Percentiles rank a stretch among this genome's conserved stretches.
Conservation (phyloP, 2,888 invertebrate species). For the Chydorus sphaericus region DNA sequence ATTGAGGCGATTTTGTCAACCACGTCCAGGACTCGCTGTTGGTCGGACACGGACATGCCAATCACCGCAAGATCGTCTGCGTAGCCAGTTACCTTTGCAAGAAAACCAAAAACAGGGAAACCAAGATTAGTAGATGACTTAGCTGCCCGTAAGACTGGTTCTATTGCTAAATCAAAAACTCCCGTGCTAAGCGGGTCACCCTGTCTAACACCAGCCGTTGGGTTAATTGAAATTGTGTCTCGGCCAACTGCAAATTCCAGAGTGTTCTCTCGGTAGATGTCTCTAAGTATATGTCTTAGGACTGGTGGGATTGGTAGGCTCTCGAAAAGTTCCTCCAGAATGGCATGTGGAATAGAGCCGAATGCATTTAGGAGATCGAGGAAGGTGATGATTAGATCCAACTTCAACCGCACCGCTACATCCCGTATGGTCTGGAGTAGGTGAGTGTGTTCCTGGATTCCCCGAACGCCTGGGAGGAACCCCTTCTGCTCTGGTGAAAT, state of each 20-base stretch:
- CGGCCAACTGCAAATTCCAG: background rate
- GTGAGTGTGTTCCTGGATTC: background rate
- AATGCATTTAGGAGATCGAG: slow-evolving; percentile 29
- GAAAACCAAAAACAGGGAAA: background rate
- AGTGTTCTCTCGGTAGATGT: background rate
- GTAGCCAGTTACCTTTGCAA: background rate
- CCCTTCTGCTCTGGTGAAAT: background rate
- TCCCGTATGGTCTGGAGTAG: slow-evolving; percentile 16
- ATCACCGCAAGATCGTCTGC: background rate
- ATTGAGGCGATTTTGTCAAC: background rate
- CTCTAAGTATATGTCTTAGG: background rate
- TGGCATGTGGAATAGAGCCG: slow-evolving; percentile 25
- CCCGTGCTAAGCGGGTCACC: slow-evolving; percentile 26
- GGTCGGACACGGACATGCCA: background rate
- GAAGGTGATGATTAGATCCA: slow-evolving; percentile 24
- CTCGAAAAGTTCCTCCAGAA: background rate
- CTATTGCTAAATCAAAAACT: slow-evolving; percentile 25
- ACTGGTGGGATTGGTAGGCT: slow-evolving; percentile 2
- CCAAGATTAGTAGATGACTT: background rate
- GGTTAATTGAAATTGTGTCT: slow-evolving; percentile 19
- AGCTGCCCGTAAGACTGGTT: slow-evolving; percentile 20
- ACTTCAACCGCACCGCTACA: slow-evolving; percentile 18
- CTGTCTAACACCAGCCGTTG: slow-evolving; percentile 23
- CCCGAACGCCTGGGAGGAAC: background rate
- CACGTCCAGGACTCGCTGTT: background rate